Percentiles rank a stretch among this genome's conserved stretches.
These are phyloP conservation scores for Nannobrachium achirus DNA, from an alignment of 2,113 vertebrate species.

Conservation along the genomic window DNA sequence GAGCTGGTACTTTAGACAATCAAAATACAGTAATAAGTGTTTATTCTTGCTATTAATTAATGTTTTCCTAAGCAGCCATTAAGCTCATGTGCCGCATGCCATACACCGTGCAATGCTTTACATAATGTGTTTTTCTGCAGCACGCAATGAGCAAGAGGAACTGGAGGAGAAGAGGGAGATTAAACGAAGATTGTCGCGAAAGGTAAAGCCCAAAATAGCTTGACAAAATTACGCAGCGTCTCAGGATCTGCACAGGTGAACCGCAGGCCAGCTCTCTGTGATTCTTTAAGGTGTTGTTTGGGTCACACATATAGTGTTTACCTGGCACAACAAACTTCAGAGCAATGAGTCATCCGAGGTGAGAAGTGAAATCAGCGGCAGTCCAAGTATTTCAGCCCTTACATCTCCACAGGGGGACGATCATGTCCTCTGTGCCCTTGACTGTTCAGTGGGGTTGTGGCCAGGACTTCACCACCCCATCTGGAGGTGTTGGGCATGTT, in stretches of 20 bases:
- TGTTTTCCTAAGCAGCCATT: conserved; percentile 11
- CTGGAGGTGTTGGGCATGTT: conserved; percentile 57
- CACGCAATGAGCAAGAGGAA: conserved; percentile 96
- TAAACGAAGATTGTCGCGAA: conserved; percentile 92
- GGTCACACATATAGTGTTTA: neutral
- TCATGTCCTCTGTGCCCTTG: conserved; percentile 63
- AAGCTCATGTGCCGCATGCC: conserved; percentile 3
- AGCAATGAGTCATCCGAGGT: conserved; percentile 42
- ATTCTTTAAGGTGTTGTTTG: conserved; percentile 1
- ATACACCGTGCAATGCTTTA: conserved; percentile 10
- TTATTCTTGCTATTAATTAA: no score
- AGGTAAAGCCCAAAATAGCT: conserved; percentile 82
- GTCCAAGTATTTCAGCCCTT: conserved; percentile 18
- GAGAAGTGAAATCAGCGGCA: conserved; percentile 16
- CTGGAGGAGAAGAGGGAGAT: conserved; percentile 98
- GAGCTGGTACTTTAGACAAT: no score
- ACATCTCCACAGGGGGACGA: conserved; percentile 23
- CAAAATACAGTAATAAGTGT: no score
- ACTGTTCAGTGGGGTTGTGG: conserved; percentile 40
- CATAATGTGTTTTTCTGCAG: conserved; percentile 77
- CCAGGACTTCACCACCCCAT: conserved; percentile 52
- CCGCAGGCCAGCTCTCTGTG: conserved; percentile 17
- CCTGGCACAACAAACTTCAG: conserved; percentile 35
- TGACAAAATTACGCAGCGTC: neutral
- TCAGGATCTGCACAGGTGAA: conserved; percentile 13